Percentiles rank a stretch among this genome's conserved stretches.
phyloP scores from a whole-genome alignment of 2,797 vertebrate species.

The Vireo griseus region DNA sequence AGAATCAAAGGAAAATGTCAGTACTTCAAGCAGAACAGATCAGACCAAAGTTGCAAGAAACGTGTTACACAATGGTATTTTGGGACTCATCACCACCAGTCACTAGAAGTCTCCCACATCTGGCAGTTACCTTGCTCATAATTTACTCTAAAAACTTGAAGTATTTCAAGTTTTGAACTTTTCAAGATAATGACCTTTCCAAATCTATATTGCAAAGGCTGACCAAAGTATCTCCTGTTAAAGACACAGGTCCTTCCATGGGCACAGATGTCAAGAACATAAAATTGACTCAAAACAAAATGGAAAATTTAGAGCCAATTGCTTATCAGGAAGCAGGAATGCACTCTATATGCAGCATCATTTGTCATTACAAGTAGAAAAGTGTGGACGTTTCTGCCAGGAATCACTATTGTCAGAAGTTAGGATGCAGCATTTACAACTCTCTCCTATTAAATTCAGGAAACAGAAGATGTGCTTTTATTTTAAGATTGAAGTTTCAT shows the following conservation, averaged over 20 bases:
- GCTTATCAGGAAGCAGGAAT: neutral
- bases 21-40: neutral
- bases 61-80: neutral
- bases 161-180: neutral
- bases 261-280: neutral
- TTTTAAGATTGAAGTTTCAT: neutral
- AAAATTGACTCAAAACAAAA: neutral
- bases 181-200: neutral
- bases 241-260: neutral
- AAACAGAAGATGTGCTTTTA: neutral
- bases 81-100: neutral
- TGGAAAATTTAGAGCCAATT: neutral
- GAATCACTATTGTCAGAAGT: neutral
- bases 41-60: neutral
- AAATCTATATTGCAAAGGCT: neutral
- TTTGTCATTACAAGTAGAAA: neutral
- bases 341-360: neutral
- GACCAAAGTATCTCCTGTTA: neutral
- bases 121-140: neutral
- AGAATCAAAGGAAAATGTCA: neutral
- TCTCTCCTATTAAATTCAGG: neutral
- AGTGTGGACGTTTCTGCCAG: neutral
- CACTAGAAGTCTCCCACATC: neutral
- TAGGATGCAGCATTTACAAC: neutral
- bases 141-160: neutral